Evolutionary conservation across 2,113 vertebrate species (phyloP), one percentile per base, ranked within the genome.

Genomic region (Salvelinus fontinalis): DNA sequence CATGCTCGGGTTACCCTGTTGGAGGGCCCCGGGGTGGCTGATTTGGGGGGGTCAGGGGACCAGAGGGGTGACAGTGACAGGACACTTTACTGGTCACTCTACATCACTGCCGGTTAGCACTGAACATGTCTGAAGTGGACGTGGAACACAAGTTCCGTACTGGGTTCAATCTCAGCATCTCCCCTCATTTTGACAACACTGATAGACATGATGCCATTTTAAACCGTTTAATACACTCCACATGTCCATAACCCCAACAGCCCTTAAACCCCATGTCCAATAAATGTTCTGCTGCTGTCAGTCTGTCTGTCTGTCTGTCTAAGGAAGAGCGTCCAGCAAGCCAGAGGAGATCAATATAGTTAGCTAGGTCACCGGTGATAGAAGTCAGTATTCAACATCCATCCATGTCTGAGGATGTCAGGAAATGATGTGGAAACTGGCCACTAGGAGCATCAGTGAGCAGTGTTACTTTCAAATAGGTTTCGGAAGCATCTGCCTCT

Each of bases 261-360:
- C 65, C 57, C 70, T 79, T n/a, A 80, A 69, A 20, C 48, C 22
- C 14, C 39, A 44, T 54, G 39, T 29, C 54, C 27, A 31, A 24
- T 51, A n/a, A 34, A 48, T 48, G 29, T 12, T 12, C 20, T 44
- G 14, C 13, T 5, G 12, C 74, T 80, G 81, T 54, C 81, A 70
- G 82, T 85, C 88, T 87, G 84, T 86, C 24, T 24, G 84, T 86
- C 24, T 24, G 24, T 24, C 80, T 84, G 80, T 54, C 49, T 54
- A 54, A 54, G 16, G 51, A 75, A 80, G 75, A 81, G 75, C 66
- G 71, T 79, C 81, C 84, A 74, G 83, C 82, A 78, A 90, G 74
- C 78, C 70, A 73, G 67, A 74, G 74, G 67, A 75, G 84, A 91
- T 90, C 87, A 85, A 87, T 89, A 77, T 73, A 79, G 76, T 89